Evolutionary conservation across 2,888 invertebrate genomes (phyloP), one percentile per base, ranked within the genome.

Genomic region (Amphiduros pacificus): DNA sequence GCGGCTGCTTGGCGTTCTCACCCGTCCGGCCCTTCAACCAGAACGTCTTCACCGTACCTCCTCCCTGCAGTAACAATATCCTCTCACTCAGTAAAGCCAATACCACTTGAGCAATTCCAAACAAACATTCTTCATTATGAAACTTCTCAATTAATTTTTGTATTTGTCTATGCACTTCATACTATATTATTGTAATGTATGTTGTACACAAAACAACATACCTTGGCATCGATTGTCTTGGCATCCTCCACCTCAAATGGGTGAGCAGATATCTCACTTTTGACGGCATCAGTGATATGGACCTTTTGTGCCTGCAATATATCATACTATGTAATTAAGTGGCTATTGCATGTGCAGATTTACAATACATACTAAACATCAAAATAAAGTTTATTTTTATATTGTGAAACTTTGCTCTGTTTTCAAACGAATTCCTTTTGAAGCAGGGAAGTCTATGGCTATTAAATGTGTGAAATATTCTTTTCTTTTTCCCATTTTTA

Each of bases 251-350:
- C 89, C 75, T 87, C 87, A 77, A 93, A 95, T 0, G 73, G 72
- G 0, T 73, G 88, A 85, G 0, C 69, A 20, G 92, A 89, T 5
- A 96, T 84, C 20, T 91, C 84, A 69, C 91, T 88, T 75, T 87
- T 88, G 0, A 94, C 95, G 0, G 91, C 90, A 80, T 95, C 90
- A 2, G 96, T 95, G 74, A 97, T 92, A 80, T 97, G 96, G 65
- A 97, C 91, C 82, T 92, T 91, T 92, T 95, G 94, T 0, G 94
- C 78, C 83, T 84, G 69, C 5, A 73, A 73, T 1, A 4, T 4
- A 56, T 14, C 28, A n/a, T n/a, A n/a, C n/a, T n/a, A n/a, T n/a
- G 20, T n/a, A 56, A 56, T n/a, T 6, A 24, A 11, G 9, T 11
- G 17, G 17, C 36, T 11, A 14, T 17, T 36, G 36, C 36, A 36